Base-by-base conservation (phyloP, 2,888 invertebrate genomes). In the Chorisops tibialis region DNA sequence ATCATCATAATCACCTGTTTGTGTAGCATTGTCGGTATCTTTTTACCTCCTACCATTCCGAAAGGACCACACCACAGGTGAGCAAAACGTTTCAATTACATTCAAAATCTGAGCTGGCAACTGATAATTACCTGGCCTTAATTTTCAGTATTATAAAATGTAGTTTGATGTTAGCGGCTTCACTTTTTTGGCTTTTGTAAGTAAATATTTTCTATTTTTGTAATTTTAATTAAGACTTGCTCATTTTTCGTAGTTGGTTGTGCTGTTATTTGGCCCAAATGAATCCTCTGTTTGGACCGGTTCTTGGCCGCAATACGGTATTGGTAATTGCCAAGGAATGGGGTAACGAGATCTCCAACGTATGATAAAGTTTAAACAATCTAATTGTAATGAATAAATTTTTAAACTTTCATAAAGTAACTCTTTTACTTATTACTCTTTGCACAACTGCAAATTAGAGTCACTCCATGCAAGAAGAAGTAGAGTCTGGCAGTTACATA, bases 181-280 rank as follows among this genome's bases (percentile, higher is more conserved):
- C 87, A 56, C 88, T 89, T 37, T 93, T 93, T 77, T 94, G 93
- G 91, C 80, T 94, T 63, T 93, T 94, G 91, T 92, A 81, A 91
- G 91, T 89, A 81, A 75, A 50, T 52, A 22, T 65, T 12, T 14
- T n/a, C 11, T 11, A 50, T 51, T 61, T 37, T 52, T 54, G 37
- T 56, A n/a, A 4, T 12, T 47, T 39, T 38, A 41, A 9, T 45
- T 45, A n/a, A 30, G 24, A 37, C 18, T 51, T 9, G 49, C 65
- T 65, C n/a, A n/a, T n/a, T 60, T 67, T 68, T 79, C 80, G 51
- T 79, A 91, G 90, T 79, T 94, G 93, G 94, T 79, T 94, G 69
- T 93, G 92, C 73, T 92, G 92, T 69, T 94, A 93, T 75, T 87
- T 94, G 87, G 88, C 91, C 3, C 94, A 94, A 79, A 92, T 94